phyloP scores from a whole-genome alignment of 35 echinoderm and acorn worm species.

The Chiridota heheva region DNA sequence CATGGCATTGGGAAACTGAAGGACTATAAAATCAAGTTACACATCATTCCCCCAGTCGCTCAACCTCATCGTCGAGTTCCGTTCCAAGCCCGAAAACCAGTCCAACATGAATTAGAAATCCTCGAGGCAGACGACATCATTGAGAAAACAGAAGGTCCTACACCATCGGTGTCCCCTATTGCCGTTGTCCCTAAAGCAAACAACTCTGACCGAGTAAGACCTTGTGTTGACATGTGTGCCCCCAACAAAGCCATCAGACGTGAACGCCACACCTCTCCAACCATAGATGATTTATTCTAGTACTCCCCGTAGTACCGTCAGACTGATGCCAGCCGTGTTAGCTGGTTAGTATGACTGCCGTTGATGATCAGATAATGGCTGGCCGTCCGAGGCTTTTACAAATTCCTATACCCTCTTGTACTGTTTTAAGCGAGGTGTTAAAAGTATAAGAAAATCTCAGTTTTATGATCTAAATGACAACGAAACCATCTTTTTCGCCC shows the following conservation, averaged over 20 bases:
- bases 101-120: slow-evolving; percentile 38
- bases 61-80: slow-evolving; percentile 45
- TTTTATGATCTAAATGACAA: slow-evolving; percentile 16
- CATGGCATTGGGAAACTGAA: slow-evolving; percentile 59
- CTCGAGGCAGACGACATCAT: slow-evolving; percentile 54
- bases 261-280: not conserved
- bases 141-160: slow-evolving; percentile 47
- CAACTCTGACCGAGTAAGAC: slow-evolving; percentile 5
- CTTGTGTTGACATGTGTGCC: slow-evolving; percentile 49
- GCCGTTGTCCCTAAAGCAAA: slow-evolving; percentile 40
- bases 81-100: slow-evolving; percentile 60
- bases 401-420: slow-evolving; percentile 5
- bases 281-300: slow-evolving; percentile 1
- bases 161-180: slow-evolving; percentile 53
- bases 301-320: too few species aligned
- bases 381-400: not conserved
- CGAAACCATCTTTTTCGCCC: too few species aligned
- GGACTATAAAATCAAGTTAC: slow-evolving; percentile 25
- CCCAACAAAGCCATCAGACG: slow-evolving; percentile 37
- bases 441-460: slow-evolving; percentile 1
- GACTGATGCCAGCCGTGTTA: too few species aligned
- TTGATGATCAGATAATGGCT: not conserved
- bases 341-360: too few species aligned
- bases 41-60: slow-evolving; percentile 33
- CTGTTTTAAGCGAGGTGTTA: not conserved